phyloP scores from a whole-genome alignment of 2,797 vertebrate species.

The Tragopan temminckii region DNA sequence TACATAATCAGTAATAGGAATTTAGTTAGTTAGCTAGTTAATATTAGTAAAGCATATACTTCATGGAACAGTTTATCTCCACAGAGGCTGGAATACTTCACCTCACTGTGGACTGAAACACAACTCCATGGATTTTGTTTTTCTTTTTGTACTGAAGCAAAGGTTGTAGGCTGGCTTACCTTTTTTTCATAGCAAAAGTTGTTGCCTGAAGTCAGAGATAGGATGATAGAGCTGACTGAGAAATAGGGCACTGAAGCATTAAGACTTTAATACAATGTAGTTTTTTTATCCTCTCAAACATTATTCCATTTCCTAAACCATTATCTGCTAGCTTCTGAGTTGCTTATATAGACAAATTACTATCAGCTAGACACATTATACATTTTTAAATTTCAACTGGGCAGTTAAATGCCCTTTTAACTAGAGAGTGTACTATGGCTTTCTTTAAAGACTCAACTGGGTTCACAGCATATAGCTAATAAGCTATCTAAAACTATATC shows the following conservation, averaged over 20 bases:
- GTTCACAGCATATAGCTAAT: constrained; percentile 43
- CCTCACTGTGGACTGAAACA: not conserved
- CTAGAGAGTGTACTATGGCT: not conserved
- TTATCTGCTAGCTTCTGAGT: not conserved
- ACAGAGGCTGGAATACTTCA: not conserved
- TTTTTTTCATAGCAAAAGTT: not conserved
- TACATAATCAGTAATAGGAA: not conserved
- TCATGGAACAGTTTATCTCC: not conserved
- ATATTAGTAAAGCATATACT: not conserved
- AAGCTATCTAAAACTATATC: constrained; percentile 26
- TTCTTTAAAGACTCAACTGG: constrained; percentile 37
- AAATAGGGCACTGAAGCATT: not conserved
- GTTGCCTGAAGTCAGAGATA: not conserved
- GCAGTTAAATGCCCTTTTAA: constrained; percentile 18
- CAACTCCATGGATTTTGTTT: not conserved
- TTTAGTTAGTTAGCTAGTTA: not conserved
- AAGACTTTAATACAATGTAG: not conserved
- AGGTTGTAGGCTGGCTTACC: not conserved
- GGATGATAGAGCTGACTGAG: not conserved
- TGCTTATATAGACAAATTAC: constrained; percentile 2
- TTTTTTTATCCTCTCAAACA: not conserved
- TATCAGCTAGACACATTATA: not conserved
- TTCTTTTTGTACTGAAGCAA: not conserved
- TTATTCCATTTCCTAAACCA: not conserved
- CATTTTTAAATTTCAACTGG: not conserved